Evolutionary conservation across 2,888 invertebrate species (phyloP).

Genomic region (Ophonus ardosiacus): DNA sequence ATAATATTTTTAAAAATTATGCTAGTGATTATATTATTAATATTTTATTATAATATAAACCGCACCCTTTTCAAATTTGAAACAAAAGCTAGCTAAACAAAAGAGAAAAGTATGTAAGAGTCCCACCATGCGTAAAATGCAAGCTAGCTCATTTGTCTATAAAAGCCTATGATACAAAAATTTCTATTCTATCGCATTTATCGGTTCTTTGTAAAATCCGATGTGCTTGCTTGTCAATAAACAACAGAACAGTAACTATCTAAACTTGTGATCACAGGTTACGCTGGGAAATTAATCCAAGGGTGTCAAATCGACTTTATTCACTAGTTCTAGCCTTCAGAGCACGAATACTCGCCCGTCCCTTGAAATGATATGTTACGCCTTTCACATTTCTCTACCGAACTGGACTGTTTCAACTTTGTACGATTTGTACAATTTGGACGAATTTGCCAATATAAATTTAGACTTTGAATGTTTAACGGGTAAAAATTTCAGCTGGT

Average conservation of each 20-base stretch:
- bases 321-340: conserved; percentile 22
- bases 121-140: conserved; percentile 33
- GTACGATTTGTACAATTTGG: conserved; percentile 7
- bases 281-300: conserved; percentile 62
- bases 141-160: conserved; percentile 27
- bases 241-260: conserved; percentile 60
- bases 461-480: background rate
- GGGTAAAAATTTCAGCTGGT: background rate
- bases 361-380: conserved; percentile 59
- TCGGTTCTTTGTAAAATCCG: conserved; percentile 57
- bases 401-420: background rate
- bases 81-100: background rate
- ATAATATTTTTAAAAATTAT: background rate
- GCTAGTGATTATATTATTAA: background rate
- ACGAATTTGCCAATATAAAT: conserved; percentile 6
- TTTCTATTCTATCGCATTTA: conserved; percentile 13
- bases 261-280: conserved; percentile 64
- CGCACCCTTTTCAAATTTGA: background rate
- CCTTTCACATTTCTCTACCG: conserved; percentile 2
- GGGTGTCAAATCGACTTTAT: conserved; percentile 53
- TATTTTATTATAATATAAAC: background rate
- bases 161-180: conserved; percentile 49
- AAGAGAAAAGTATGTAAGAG: background rate
- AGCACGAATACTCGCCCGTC: conserved; percentile 41
- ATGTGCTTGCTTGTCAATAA: conserved; percentile 53